phyloP scores from a whole-genome alignment of 2,888 invertebrate species.

The Drosophila falleni region DNA sequence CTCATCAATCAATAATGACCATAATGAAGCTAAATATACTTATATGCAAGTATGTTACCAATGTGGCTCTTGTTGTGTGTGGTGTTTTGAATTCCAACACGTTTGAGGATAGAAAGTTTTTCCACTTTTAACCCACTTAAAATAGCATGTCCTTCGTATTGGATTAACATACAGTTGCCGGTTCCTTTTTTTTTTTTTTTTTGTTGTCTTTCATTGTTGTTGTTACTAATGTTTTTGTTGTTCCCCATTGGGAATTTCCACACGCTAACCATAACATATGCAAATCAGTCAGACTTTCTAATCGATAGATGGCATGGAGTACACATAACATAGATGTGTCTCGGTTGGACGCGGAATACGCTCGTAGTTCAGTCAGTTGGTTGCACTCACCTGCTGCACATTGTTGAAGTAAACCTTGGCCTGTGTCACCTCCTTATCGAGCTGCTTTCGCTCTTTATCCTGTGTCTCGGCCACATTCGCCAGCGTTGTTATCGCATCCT shows the following conservation, averaged over 20 bases:
- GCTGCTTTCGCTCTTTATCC: slow-evolving; percentile 86
- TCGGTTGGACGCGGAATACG: background rate
- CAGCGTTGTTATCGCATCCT: slow-evolving; percentile 90
- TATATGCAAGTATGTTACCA: slow-evolving; percentile 16
- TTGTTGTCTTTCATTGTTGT: slow-evolving; percentile 2
- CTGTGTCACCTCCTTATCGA: slow-evolving; percentile 87
- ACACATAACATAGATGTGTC: background rate
- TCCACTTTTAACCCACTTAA: slow-evolving; percentile 80
- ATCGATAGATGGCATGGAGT: slow-evolving; percentile 57
- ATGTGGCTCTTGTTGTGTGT: slow-evolving; percentile 22
- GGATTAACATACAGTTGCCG: slow-evolving; percentile 59
- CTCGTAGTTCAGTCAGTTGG: slow-evolving; percentile 20
- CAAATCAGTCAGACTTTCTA: slow-evolving; percentile 39
- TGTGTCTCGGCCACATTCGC: slow-evolving; percentile 92
- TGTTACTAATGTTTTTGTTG: slow-evolving; percentile 27
- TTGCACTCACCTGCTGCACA: slow-evolving; percentile 90
- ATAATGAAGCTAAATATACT: slow-evolving; percentile 7
- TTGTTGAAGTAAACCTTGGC: slow-evolving; percentile 89
- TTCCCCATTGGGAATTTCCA: slow-evolving; percentile 68
- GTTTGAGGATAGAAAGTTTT: slow-evolving; percentile 53
- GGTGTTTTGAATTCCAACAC: background rate
- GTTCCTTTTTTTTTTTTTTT: slow-evolving; percentile 1
- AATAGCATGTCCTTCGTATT: slow-evolving; percentile 78
- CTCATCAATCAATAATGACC: slow-evolving; percentile 64
- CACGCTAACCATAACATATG: slow-evolving; percentile 51